phyloP scores from a whole-genome alignment of 1,140 invertebrate genomes.

The Drosophila trapezifrons region DNA sequence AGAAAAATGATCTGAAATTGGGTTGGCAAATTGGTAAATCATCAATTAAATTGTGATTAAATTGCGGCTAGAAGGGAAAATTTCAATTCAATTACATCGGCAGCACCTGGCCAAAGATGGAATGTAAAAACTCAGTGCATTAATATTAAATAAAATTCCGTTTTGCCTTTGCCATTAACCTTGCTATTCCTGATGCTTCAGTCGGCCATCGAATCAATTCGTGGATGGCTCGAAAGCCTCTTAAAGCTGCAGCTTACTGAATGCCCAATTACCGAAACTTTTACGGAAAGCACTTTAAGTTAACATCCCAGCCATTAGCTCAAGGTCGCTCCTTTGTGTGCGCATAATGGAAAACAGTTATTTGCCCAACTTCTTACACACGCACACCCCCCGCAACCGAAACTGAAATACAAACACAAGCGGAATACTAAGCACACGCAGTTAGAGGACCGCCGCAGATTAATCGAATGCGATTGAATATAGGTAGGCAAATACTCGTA shows the following conservation, averaged over 20 bases:
- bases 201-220: slow-evolving; percentile 16
- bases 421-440: slow-evolving; percentile 20
- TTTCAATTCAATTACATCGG: background rate
- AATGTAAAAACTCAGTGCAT: background rate
- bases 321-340: slow-evolving; percentile 43
- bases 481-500: slow-evolving; percentile 27
- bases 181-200: slow-evolving; percentile 8
- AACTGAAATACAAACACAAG: background rate
- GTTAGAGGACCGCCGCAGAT: slow-evolving; percentile 7
- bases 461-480: slow-evolving; percentile 45
- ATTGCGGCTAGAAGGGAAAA: background rate
- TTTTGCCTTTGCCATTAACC: background rate
- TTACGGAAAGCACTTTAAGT: slow-evolving; percentile 35
- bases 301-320: slow-evolving; percentile 34
- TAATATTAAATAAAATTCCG: slow-evolving; percentile 18
- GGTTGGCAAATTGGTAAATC: slow-evolving; percentile 4
- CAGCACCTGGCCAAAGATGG: background rate
- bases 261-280: slow-evolving; percentile 39
- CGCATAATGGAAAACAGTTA: slow-evolving; percentile 66
- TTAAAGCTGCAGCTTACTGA: slow-evolving; percentile 25
- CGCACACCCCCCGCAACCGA: background rate
- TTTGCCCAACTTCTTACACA: slow-evolving; percentile 40
- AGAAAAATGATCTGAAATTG: slow-evolving; percentile 3
- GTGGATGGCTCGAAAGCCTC: slow-evolving; percentile 16
- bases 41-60: slow-evolving; percentile 8